Conservation (phyloP, 2,797 vertebrate species). For the Adelosebastes latens region DNA sequence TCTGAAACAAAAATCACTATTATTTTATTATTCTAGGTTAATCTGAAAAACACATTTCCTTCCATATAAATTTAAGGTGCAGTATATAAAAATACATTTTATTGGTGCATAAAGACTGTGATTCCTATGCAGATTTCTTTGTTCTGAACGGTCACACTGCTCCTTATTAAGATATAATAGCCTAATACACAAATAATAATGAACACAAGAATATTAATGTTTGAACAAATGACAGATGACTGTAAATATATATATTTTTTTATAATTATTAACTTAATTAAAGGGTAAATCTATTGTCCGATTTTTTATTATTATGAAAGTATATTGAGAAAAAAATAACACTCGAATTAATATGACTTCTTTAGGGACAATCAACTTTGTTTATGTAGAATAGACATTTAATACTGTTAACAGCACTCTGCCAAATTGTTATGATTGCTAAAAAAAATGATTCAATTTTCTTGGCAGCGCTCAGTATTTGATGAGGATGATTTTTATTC, state of each 20-base stretch:
- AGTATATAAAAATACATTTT: background rate
- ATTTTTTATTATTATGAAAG: background rate
- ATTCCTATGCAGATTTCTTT: constrained; percentile 25
- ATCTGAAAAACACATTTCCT: constrained; percentile 12
- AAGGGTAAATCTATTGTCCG: background rate
- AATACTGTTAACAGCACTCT: constrained; percentile 97
- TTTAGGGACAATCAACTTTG: constrained; percentile 92
- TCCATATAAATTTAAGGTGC: background rate
- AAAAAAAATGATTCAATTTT: constrained; percentile 92
- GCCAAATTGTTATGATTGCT: constrained; percentile 98
- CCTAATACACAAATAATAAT: background rate
- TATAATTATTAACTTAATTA: background rate
- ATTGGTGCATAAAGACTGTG: background rate
- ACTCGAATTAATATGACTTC: constrained; percentile 58
- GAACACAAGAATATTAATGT: constrained; percentile 4
- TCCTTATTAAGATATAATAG: constrained; percentile 10
- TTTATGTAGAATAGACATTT: constrained; percentile 96
- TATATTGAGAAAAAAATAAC: constrained; percentile 20
- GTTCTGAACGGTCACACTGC: constrained; percentile 14
- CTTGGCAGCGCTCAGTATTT: constrained; percentile 90
- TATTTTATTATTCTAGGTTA: constrained; percentile 21
- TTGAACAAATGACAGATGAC: background rate
- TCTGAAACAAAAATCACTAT: constrained; percentile 30
- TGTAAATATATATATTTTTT: background rate
- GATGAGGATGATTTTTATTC: constrained; percentile 99